phyloP scores from a whole-genome alignment of 2,113 vertebrate species.

The Lamprotornis superbus region DNA sequence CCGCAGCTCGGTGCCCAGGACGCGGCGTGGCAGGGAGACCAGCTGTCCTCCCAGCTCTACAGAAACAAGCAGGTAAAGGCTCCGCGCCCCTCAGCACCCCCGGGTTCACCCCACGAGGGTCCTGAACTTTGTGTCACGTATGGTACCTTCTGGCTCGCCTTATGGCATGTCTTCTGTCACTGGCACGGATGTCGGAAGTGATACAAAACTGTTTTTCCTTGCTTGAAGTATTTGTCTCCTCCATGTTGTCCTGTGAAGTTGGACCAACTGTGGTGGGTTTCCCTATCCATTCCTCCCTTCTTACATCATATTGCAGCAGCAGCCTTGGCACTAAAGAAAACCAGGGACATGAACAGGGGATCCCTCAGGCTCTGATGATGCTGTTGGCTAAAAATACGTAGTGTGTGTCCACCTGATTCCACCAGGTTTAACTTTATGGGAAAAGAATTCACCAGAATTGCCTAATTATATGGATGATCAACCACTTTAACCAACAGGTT shows the following conservation, averaged over 20 bases:
- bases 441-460: neutral
- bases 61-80: conserved; percentile 87
- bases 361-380: neutral
- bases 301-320: neutral
- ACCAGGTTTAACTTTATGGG: neutral
- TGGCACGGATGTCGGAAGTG: accelerated
- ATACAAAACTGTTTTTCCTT: neutral
- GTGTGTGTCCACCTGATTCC: neutral
- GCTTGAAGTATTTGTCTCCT: neutral
- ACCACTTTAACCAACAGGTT: neutral
- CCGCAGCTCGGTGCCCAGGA: conserved; percentile 23
- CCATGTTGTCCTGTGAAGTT: neutral
- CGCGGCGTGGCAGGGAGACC: conserved; percentile 72
- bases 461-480: neutral
- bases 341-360: neutral
- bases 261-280: neutral
- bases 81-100: accelerated
- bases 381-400: neutral
- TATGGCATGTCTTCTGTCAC: neutral
- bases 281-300: neutral
- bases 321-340: neutral
- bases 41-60: conserved; percentile 87
- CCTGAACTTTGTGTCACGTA: neutral
- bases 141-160: neutral
- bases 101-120: neutral